Base-by-base conservation (phyloP, 2,113 vertebrate species). In the Lethenteron camtschaticum region DNA sequence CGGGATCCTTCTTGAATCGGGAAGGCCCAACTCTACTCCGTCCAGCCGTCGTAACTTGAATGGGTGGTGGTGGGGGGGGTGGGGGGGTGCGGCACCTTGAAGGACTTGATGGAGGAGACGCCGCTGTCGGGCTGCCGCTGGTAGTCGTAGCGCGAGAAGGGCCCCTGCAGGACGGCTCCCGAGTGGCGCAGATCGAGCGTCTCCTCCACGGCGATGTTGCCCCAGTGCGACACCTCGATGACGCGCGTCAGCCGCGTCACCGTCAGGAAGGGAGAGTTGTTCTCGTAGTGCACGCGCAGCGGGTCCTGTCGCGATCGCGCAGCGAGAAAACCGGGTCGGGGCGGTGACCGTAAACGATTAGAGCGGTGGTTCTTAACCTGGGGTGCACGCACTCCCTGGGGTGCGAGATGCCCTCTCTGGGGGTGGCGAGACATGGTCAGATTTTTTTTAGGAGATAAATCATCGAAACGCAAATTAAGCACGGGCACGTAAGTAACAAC, bases 141-240 rank as follows among this genome's bases (percentile, higher is more conserved):
- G 80, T 96, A 99, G 75, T 99, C 94, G 0, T 96, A 99, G 75
- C 94, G 88, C 2, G 92, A 99, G 75, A 99, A 96, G 1, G 94
- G 88, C 1, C 92, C 94, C 76, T 90, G 94, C n/a, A 99, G 84
- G 56, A 80, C 74, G 3, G 92, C 94, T 6, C 94, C 94, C 0
- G 92, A 95, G 78, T 99, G 94, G 75, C 92, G 90, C 73, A 99
- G 75, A 76, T 96, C 89, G 55, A 99, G 83, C 0, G 87, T 95
- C 73, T 99, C 94, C 70, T 99, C 92, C 71, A 99, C 94, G 0
- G 94, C 94, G 55, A 99, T 95, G 78, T 99, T 96, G 1, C 94
- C 94, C 94, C 94, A 99, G 77, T 96, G 94, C 57, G 94, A 99
- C 55, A 99, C 90, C 77, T 99, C 94, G 0, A 99, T 94, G 73